Evolutionary conservation across 2,113 vertebrate genomes (phyloP).

Genomic region (Proteles cristata): DNA sequence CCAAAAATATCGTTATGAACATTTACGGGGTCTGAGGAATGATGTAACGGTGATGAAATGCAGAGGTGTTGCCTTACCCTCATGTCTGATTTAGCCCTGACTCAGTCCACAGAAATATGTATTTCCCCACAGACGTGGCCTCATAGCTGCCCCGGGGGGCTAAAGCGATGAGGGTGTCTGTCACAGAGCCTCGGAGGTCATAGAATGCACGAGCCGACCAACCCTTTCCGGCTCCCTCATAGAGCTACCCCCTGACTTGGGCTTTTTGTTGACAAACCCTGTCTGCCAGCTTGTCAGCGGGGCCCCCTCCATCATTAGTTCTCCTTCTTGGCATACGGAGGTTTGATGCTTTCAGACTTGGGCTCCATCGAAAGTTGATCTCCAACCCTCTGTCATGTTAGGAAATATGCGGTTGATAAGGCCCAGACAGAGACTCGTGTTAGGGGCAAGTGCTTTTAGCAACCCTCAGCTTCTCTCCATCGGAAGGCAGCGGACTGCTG

Average conservation of each 20-base stretch:
- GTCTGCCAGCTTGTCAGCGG: background rate
- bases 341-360: background rate
- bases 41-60: constrained; percentile 69
- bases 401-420: background rate
- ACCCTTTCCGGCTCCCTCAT: background rate
- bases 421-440: background rate
- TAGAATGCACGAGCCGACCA: background rate
- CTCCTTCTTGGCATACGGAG: background rate
- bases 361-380: background rate
- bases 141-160: background rate
- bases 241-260: background rate
- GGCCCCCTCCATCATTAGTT: background rate
- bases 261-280: background rate
- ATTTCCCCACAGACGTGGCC: constrained; percentile 43
- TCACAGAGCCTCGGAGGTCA: background rate
- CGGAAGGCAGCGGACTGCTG: background rate
- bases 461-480: background rate
- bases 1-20: constrained; percentile 53
- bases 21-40: constrained; percentile 39
- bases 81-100: constrained; percentile 39
- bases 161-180: background rate
- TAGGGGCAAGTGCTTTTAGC: background rate
- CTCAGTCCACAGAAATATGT: constrained; percentile 46
- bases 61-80: background rate
- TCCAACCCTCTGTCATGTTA: background rate